Conservation (phyloP, 2,888 invertebrate genomes). For the Cyclophora punctaria region DNA sequence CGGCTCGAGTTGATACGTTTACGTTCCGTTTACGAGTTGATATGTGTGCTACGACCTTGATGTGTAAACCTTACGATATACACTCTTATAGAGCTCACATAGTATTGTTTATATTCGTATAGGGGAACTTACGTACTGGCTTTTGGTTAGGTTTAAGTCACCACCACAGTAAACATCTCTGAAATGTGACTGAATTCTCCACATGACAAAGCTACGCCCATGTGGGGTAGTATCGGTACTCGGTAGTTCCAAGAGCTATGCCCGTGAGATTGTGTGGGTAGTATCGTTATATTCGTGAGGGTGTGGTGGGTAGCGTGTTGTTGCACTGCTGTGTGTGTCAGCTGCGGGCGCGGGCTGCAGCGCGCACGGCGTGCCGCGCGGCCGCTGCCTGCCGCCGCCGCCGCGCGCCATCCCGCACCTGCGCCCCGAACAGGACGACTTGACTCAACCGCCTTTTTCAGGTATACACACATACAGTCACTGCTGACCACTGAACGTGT, state of each 20-base stretch:
- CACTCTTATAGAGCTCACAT: no score
- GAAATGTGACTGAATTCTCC: no score
- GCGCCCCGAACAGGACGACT: conserved; percentile 75
- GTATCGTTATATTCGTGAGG: conserved; percentile 18
- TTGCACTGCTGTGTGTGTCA: conserved; percentile 49
- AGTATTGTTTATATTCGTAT: no score
- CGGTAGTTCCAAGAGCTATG: neutral
- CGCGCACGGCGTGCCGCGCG: conserved; percentile 90
- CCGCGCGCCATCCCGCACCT: conserved; percentile 90
- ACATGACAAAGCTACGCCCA: no score
- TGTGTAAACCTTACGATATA: no score
- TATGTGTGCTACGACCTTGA: no score
- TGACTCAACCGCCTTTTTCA: conserved; percentile 57
- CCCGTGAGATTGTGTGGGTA: conserved; percentile 9
- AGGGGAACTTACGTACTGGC: no score
- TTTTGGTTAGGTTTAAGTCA: no score
- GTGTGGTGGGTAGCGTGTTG: conserved; percentile 44
- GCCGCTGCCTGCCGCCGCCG: conserved; percentile 87
- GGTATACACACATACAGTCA: conserved; percentile 26
- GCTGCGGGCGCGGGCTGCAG: conserved; percentile 78
- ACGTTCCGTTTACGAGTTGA: no score
- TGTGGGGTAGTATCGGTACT: neutral
- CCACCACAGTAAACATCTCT: no score
- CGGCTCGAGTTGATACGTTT: no score
- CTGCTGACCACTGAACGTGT: no score